Evolutionary conservation across 2,888 invertebrate species (phyloP).

Genomic region (Leucophora obtusa): DNA sequence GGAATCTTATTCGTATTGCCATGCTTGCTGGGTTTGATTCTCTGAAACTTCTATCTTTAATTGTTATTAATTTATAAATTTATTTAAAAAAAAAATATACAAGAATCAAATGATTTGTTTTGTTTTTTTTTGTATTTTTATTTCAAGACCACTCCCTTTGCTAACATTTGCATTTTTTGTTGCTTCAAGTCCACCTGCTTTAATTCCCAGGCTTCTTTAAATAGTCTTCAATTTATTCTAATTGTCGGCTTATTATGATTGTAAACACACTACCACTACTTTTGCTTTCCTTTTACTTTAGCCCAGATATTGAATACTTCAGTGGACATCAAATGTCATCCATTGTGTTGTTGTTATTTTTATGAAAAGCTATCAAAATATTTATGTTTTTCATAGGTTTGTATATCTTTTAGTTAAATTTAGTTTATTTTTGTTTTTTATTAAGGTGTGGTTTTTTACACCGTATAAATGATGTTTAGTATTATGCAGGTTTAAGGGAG

Average conservation of each 20-base stretch:
- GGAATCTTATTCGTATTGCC: no score
- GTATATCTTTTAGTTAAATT: constrained; percentile 14
- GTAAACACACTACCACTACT: constrained; percentile 22
- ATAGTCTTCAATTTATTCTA: constrained; percentile 56
- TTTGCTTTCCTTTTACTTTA: constrained; percentile 11
- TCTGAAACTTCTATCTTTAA: no score
- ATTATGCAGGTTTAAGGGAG: constrained; percentile 42
- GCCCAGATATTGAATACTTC: constrained; percentile 26
- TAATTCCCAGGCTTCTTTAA: constrained; percentile 56
- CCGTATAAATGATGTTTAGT: constrained; percentile 13
- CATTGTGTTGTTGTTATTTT: constrained; percentile 28
- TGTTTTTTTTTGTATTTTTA: constrained; percentile 6
- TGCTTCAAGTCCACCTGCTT: constrained; percentile 49
- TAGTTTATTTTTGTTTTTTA: constrained; percentile 47
- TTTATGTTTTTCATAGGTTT: constrained; percentile 59
- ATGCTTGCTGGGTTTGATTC: no score
- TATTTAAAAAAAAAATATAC: constrained; percentile 8
- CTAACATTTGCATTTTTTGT: background rate
- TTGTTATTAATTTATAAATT: constrained; percentile 55
- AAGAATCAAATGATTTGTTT: background rate
- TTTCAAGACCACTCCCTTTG: constrained; percentile 46
- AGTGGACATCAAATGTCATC: constrained; percentile 42
- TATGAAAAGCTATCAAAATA: constrained; percentile 65
- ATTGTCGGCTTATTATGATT: constrained; percentile 60
- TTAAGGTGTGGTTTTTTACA: constrained; percentile 45